Percentiles rank a stretch among this genome's conserved stretches.
phyloP scores from a whole-genome alignment of 2,888 invertebrate species.

The Dryomyza anilis region DNA sequence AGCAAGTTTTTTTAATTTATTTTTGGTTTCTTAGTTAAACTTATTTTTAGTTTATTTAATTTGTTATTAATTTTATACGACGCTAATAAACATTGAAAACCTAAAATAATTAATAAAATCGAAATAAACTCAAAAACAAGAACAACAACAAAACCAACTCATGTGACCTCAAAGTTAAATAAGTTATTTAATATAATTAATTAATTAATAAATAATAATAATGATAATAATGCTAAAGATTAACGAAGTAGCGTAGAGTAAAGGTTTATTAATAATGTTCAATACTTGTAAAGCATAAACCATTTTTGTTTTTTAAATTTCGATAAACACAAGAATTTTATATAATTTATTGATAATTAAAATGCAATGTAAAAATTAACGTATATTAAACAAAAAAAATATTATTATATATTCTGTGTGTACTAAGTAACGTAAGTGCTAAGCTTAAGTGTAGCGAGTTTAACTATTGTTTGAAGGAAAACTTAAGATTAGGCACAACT shows the following conservation, averaged over 20 bases:
- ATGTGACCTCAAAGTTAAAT: conserved; percentile 63
- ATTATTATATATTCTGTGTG: too few relatives aligned
- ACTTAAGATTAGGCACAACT: too few relatives aligned
- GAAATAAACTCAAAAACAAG: conserved; percentile 35
- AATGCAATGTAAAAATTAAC: conserved; percentile 32
- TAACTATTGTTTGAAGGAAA: too few relatives aligned
- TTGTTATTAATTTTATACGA: conserved; percentile 13
- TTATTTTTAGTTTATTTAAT: conserved; percentile 10
- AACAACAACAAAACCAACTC: conserved; percentile 62
- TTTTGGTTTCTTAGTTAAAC: conserved; percentile 8
- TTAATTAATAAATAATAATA: conserved; percentile 1
- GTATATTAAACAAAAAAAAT: neutral
- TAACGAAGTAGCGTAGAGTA: conserved; percentile 32
- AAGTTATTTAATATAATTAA: conserved; percentile 51
- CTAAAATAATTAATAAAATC: conserved; percentile 12
- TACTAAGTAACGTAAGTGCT: too few relatives aligned
- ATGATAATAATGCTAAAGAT: too few relatives aligned
- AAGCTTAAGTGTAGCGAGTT: too few relatives aligned
- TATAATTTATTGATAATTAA: conserved; percentile 4
- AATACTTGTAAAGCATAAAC: neutral
- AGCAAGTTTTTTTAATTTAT: conserved; percentile 4
- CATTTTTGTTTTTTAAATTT: neutral
- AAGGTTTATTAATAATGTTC: conserved; percentile 6
- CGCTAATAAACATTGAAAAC: conserved; percentile 5
- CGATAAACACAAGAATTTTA: neutral